phyloP scores from a whole-genome alignment of 2,797 vertebrate species.

The Sebastes iracundus region DNA sequence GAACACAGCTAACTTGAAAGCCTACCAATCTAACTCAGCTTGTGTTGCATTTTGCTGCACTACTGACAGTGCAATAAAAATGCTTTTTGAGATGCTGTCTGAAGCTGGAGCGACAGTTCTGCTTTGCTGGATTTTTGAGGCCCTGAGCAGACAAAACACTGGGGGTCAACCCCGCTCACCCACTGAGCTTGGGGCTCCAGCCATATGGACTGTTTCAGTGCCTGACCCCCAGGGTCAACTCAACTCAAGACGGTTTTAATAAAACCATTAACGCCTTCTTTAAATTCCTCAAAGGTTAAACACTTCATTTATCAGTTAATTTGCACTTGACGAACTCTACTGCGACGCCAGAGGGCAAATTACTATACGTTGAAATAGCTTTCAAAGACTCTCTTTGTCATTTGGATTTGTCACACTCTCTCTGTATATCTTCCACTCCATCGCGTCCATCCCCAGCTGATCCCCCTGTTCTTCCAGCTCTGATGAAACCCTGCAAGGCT shows the following conservation, averaged over 20 bases:
- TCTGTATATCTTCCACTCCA: constrained; percentile 44
- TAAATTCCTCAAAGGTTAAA: not conserved
- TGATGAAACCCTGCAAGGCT: constrained; percentile 44
- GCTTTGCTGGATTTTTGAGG: not conserved
- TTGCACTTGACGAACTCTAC: not conserved
- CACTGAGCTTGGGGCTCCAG: not conserved
- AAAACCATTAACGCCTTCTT: not conserved
- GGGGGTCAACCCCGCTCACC: not conserved
- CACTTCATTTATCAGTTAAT: not conserved
- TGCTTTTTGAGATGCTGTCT: not conserved
- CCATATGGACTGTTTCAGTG: not conserved
- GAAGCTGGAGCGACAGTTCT: not conserved
- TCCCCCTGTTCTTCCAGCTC: constrained; percentile 25
- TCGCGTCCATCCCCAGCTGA: constrained; percentile 60
- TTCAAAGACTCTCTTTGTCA: constrained; percentile 11
- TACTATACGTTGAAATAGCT: not conserved
- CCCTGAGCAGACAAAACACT: not conserved
- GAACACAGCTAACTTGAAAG: not conserved
- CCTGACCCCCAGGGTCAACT: not conserved
- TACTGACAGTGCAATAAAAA: not conserved
- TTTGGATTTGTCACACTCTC: constrained; percentile 43
- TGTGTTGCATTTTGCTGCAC: not conserved
- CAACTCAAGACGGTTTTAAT: not conserved
- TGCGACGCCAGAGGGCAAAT: not conserved
- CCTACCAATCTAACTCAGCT: not conserved